Percentiles rank a stretch among this genome's conserved stretches.
These are phyloP conservation scores for Hoplostethus atlanticus DNA, from an alignment of 2,797 vertebrate genomes.

Conservation along the genomic window DNA sequence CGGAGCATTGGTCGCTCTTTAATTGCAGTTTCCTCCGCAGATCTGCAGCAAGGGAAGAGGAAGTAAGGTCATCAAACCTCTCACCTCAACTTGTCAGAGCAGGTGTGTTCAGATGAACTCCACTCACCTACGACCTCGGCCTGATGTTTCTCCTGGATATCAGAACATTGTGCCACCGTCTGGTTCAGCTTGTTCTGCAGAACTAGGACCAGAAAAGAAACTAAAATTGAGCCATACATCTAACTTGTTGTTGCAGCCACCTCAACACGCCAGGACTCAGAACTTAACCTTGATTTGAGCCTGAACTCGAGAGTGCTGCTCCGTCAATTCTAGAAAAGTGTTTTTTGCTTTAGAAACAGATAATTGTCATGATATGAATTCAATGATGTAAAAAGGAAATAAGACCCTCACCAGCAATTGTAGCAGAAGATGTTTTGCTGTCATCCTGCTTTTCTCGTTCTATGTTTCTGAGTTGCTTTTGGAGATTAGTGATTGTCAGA, in stretches of 20 bases:
- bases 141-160: not conserved
- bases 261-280: not conserved
- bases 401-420: constrained; percentile 33
- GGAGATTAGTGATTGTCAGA: constrained; percentile 35
- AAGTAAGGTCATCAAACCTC: not conserved
- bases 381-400: not conserved
- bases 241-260: not conserved
- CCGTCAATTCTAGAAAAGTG: constrained; percentile 43
- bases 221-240: not conserved
- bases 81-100: not conserved
- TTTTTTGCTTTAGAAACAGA: not conserved
- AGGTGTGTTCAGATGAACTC: not conserved
- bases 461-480: constrained; percentile 36
- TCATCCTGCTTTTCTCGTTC: not conserved
- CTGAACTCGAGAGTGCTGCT: constrained; percentile 14
- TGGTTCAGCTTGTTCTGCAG: constrained; percentile 45
- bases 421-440: not conserved
- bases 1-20: constrained; percentile 3
- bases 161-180: constrained; percentile 36
- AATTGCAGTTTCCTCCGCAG: constrained; percentile 41
- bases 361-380: not conserved
- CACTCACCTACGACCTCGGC: constrained; percentile 50
- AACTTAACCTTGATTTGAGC: constrained; percentile 46
- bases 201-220: constrained; percentile 34
- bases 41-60: constrained; percentile 31